Conservation (phyloP, 2,113 vertebrate genomes). For the Hippocampus mohnikei region DNA sequence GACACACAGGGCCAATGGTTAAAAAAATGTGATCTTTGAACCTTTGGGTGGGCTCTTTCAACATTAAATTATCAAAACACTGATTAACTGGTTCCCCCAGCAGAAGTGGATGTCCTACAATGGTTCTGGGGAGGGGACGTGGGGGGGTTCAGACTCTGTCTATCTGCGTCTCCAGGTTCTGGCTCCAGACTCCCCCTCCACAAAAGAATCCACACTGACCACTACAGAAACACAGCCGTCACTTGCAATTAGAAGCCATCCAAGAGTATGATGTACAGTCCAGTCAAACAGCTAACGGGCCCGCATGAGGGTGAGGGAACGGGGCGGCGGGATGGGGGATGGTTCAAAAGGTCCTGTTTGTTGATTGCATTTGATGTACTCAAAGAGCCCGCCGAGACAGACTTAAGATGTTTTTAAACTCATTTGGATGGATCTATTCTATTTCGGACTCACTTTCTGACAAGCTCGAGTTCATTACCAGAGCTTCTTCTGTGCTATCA, state of each 20-base stretch:
- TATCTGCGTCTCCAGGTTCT: slow-evolving; percentile 62
- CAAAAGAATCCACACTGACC: slow-evolving; percentile 76
- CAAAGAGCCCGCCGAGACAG: neutral
- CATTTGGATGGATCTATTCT: slow-evolving; percentile 3
- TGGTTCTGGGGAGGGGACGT: slow-evolving; percentile 7
- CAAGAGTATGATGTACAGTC: slow-evolving; percentile 56
- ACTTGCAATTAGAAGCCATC: slow-evolving; percentile 56
- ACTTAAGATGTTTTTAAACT: slow-evolving; percentile 4
- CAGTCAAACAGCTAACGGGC: slow-evolving; percentile 33
- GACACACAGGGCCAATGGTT: neutral
- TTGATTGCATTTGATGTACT: slow-evolving; percentile 11
- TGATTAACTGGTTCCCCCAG: slow-evolving; percentile 8
- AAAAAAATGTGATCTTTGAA: neutral
- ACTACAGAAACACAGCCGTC: slow-evolving; percentile 33
- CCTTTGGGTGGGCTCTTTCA: neutral
- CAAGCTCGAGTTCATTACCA: neutral
- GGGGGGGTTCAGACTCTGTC: slow-evolving; percentile 43
- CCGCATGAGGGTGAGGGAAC: neutral
- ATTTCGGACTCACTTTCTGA: neutral
- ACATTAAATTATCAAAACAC: neutral
- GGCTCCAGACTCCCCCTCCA: slow-evolving; percentile 76
- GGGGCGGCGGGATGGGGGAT: neutral
- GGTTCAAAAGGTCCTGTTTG: slow-evolving; percentile 7
- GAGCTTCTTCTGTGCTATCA: neutral
- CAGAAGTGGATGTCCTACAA: slow-evolving; percentile 27